Evolutionary conservation across 2,797 vertebrate genomes (phyloP).

Genomic region (Paguma larvata): DNA sequence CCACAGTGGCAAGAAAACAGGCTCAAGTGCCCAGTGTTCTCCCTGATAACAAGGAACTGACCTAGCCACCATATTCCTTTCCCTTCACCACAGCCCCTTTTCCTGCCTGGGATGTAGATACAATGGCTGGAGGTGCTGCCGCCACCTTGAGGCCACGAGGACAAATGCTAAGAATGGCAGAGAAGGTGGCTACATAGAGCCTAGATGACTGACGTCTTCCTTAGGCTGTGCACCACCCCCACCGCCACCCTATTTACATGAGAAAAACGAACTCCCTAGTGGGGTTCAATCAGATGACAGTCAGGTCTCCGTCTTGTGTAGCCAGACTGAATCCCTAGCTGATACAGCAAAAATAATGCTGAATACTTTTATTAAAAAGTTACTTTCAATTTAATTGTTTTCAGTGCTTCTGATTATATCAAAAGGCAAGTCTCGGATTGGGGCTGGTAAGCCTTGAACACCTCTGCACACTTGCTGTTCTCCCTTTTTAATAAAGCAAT

Average conservation of each 20-base stretch:
- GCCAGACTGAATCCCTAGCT: neutral
- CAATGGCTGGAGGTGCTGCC: neutral
- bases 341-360: neutral
- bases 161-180: neutral
- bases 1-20: fast-evolving
- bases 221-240: fast-evolving
- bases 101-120: neutral
- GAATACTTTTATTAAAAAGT: constrained; percentile 10
- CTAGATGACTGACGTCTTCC: neutral
- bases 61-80: fast-evolving
- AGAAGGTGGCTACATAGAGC: neutral
- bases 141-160: neutral
- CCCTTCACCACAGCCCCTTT: neutral
- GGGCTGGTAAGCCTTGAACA: neutral
- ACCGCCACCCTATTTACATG: fast-evolving
- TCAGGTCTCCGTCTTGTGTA: neutral
- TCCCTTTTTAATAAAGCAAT: constrained; percentile 39
- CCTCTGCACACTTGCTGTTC: neutral
- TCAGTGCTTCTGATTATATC: neutral
- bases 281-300: fast-evolving
- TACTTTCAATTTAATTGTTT: neutral
- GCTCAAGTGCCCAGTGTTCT: neutral
- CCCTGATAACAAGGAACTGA: neutral
- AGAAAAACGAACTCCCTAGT: fast-evolving
- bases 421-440: neutral